Conservation (phyloP, 2,113 vertebrate species). For the Urocolius indicus region DNA sequence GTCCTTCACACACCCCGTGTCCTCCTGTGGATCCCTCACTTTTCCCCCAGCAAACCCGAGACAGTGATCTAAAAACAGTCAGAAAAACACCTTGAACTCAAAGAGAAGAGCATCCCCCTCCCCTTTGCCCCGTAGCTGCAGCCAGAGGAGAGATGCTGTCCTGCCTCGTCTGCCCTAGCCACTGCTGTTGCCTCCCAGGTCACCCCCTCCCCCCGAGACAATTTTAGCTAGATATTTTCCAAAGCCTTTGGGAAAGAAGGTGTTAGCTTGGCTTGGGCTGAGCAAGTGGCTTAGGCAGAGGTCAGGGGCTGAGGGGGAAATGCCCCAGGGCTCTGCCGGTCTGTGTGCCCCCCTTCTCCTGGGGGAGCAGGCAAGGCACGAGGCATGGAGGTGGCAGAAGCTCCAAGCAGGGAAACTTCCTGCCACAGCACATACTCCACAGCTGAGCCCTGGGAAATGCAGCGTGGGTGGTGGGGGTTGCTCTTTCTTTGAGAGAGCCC, state of each 20-base stretch:
- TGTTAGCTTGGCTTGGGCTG: background rate
- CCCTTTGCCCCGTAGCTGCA: background rate
- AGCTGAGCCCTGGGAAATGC: background rate
- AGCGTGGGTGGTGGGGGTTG: background rate
- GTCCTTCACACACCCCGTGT: rapidly evolving
- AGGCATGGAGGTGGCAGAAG: background rate
- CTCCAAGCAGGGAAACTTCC: background rate
- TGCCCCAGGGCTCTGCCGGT: background rate
- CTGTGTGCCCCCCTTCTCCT: background rate
- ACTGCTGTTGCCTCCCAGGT: rapidly evolving
- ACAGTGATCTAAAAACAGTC: background rate
- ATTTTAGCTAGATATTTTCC: background rate
- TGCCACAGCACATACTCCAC: rapidly evolving
- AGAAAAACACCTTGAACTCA: background rate
- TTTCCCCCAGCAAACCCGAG: background rate
- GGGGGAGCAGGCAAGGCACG: background rate
- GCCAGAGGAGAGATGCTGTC: background rate
- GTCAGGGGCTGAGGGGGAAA: background rate
- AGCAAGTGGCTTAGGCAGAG: background rate
- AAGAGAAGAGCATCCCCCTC: background rate
- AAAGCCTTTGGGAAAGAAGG: background rate
- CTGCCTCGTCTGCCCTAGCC: rapidly evolving
- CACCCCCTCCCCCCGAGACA: rapidly evolving
- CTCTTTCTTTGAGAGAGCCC: background rate
- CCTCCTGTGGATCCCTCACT: rapidly evolving